Evolutionary conservation across 2,113 vertebrate genomes (phyloP), one percentile per base, ranked within the genome.

Genomic region (Papio anubis): DNA sequence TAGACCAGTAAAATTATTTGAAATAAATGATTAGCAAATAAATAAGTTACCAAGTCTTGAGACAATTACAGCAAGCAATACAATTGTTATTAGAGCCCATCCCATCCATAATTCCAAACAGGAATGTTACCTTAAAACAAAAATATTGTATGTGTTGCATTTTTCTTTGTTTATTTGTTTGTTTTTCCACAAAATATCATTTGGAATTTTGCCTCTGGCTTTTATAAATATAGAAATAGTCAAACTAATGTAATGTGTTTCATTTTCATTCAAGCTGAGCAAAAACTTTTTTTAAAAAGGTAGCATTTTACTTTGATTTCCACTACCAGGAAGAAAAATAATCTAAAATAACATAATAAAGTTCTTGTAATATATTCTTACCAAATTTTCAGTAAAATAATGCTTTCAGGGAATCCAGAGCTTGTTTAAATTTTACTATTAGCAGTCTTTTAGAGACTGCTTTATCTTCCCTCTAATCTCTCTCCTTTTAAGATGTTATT

Each of bases 271-370:
- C 0, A 90, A 90, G 12, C 30, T 48, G n/a, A 97, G 27, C 9
- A 89, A 57, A 89, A 95, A 2, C 1, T 25, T 6, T 30, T 59
- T 59, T 17, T 52, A 55, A 95, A 95, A 93, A 4, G 48, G 0
- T 25, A 50, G 2, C 48, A 72, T 84, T 92, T 97, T 92, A 38
- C 70, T 84, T 94, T 86, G 14, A 88, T 88, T 70, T 88, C 86
- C 6, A 6, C 10, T 25, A 66, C 43, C 48, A 3, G 66, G 13
- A 21, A 55, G 90, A 43, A 95, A 90, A 73, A 45, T 55, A 72
- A 17, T 76, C 38, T 94, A 72, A 93, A 92, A 94, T 61, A 95
- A 52, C 20, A 38, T 52, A 90, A 96, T 84, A 90, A 70, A 89
- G 1, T 79, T 80, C 11, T 90, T 88, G 48, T 4, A 96, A 96